These are phyloP conservation scores for Antennarius striatus DNA, from an alignment of 2,113 vertebrate genomes.

Conservation along the genomic window DNA sequence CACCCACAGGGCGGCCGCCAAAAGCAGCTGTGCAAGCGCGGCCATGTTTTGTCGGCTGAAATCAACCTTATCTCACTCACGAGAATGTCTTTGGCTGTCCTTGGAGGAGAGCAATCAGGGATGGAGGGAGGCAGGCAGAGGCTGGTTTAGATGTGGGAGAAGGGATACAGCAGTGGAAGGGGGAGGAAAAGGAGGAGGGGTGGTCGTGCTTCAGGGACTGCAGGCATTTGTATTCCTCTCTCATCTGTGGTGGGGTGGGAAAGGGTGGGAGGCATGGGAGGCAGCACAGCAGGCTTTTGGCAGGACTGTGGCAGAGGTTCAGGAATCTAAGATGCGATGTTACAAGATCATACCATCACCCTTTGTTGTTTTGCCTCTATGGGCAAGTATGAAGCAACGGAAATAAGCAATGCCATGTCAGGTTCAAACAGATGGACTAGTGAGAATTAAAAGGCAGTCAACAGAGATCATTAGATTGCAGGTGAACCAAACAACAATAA, in stretches of 20 bases:
- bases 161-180: conserved; percentile 30
- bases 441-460: conserved; percentile 23
- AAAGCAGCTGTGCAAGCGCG: conserved; percentile 12
- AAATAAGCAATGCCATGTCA: conserved; percentile 45
- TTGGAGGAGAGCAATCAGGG: conserved; percentile 74
- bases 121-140: conserved; percentile 51
- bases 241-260: conserved; percentile 65
- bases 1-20: conserved; percentile 19
- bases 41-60: conserved; percentile 54
- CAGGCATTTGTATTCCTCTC: conserved; percentile 80
- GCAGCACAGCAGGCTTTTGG: conserved; percentile 47
- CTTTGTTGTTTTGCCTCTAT: conserved; percentile 24
- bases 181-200: conserved; percentile 3
- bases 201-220: conserved; percentile 62
- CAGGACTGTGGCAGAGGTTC: conserved; percentile 58
- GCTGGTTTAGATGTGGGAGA: conserved; percentile 32
- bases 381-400: conserved; percentile 16
- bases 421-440: conserved; percentile 9
- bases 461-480: conserved; percentile 11
- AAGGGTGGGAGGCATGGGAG: conserved; percentile 49
- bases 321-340: conserved; percentile 62
- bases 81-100: conserved; percentile 80
- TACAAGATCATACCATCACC: conserved; percentile 52
- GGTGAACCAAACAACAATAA: conserved; percentile 3
- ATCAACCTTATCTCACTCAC: conserved; percentile 65